phyloP scores from a whole-genome alignment of 2,888 invertebrate genomes.

The Clepsis dumicolana region DNA sequence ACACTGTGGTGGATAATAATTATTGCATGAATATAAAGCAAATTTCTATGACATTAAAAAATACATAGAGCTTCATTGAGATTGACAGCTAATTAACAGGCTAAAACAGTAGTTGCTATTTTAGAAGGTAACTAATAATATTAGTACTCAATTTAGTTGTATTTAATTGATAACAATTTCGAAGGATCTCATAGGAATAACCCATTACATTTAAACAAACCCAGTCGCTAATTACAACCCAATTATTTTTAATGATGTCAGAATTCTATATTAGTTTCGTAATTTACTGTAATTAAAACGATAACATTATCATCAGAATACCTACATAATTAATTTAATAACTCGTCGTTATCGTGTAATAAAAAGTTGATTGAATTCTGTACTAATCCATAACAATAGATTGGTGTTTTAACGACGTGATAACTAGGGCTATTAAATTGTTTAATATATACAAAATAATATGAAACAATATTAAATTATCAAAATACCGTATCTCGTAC shows the following conservation, averaged over 20 bases:
- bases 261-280: conserved; percentile 39
- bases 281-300: conserved; percentile 22
- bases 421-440: conserved; percentile 4
- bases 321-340: conserved; percentile 15
- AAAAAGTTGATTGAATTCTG: conserved; percentile 26
- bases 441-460: conserved; percentile 10
- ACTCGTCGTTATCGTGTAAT: conserved; percentile 12
- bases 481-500: neutral
- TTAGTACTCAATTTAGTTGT: no score
- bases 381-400: conserved; percentile 25
- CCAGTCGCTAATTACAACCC: conserved; percentile 23
- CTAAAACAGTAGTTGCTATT: no score
- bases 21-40: neutral
- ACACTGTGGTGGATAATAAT: neutral
- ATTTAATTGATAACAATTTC: neutral
- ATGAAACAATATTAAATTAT: neutral
- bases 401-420: conserved; percentile 23
- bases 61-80: no score
- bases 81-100: no score
- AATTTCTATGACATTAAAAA: no score
- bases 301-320: conserved; percentile 4
- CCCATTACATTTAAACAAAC: neutral
- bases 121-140: no score
- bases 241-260: conserved; percentile 45
- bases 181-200: neutral